These are phyloP conservation scores for Epirrhoe alternata DNA, from an alignment of 2,888 invertebrate species.

Conservation along the genomic window DNA sequence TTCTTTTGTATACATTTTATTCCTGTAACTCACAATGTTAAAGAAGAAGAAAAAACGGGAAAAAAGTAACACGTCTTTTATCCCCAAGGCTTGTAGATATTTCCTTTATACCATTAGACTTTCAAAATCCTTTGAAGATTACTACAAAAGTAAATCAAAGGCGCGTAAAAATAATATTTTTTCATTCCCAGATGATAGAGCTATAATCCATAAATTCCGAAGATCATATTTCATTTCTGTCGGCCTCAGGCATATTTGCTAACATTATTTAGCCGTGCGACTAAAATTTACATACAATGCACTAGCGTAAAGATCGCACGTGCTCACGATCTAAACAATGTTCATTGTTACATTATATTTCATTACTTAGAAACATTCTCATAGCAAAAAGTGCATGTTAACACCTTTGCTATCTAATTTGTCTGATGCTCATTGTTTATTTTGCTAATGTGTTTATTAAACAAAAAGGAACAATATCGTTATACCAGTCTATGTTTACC, in stretches of 20 bases:
- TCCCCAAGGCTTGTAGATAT: background rate
- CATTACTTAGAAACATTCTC: constrained; percentile 48
- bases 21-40: background rate
- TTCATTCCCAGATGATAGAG: background rate
- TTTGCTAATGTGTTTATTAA: constrained; percentile 17
- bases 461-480: constrained; percentile 4
- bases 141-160: background rate
- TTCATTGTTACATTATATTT: constrained; percentile 67
- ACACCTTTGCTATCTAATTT: constrained; percentile 41
- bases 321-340: constrained; percentile 75
- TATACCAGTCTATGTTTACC: background rate
- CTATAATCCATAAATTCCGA: constrained; percentile 14
- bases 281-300: constrained; percentile 77
- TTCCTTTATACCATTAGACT: background rate
- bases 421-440: constrained; percentile 22
- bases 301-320: constrained; percentile 70
- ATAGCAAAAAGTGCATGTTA: constrained; percentile 51
- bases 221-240: constrained; percentile 29
- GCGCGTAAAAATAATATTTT: background rate
- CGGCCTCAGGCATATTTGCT: constrained; percentile 36
- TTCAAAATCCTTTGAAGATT: background rate
- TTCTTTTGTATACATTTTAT: background rate
- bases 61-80: background rate
- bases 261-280: constrained; percentile 57
- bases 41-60: background rate